Conservation (phyloP, 1,140 invertebrate genomes). For the Lepidurus couesii region DNA sequence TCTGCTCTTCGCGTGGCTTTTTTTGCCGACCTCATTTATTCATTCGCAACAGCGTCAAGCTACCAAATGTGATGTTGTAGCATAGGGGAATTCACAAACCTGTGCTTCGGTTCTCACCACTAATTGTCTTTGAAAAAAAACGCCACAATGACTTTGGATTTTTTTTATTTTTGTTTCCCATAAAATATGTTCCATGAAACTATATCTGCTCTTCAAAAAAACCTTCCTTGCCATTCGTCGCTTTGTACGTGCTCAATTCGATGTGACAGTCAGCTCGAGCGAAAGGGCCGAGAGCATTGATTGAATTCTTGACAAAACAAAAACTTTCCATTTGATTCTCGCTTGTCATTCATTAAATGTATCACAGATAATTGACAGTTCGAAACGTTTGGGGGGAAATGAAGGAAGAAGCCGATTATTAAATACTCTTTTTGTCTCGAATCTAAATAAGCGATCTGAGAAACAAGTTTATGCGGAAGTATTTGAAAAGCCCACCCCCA, state of each 20-base stretch:
- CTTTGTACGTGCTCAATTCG: slow-evolving; percentile 21
- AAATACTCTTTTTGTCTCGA: slow-evolving; percentile 7
- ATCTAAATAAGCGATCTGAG: background rate
- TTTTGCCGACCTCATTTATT: background rate
- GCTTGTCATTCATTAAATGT: slow-evolving; percentile 14
- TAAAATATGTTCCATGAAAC: background rate
- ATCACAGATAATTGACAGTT: background rate
- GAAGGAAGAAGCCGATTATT: background rate
- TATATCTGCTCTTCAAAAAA: background rate
- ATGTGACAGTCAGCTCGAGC: slow-evolving; percentile 7
- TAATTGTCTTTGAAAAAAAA: slow-evolving; percentile 5
- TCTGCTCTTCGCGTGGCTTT: background rate
- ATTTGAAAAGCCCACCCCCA: background rate
- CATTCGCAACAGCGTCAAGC: slow-evolving; percentile 8
- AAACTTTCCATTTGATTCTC: background rate
- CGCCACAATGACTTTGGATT: slow-evolving; percentile 12
- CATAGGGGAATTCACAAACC: slow-evolving; percentile 9
- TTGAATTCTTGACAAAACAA: slow-evolving; percentile 9
- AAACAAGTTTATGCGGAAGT: background rate
- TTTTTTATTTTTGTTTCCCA: background rate
- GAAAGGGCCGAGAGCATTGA: slow-evolving; percentile 9
- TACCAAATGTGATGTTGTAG: slow-evolving; percentile 19
- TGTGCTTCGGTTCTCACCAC: slow-evolving; percentile 14
- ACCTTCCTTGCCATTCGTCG: slow-evolving; percentile 9
- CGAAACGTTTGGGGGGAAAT: background rate